Evolutionary conservation across 2,113 vertebrate genomes (phyloP).

Genomic region (Cebus imitator): DNA sequence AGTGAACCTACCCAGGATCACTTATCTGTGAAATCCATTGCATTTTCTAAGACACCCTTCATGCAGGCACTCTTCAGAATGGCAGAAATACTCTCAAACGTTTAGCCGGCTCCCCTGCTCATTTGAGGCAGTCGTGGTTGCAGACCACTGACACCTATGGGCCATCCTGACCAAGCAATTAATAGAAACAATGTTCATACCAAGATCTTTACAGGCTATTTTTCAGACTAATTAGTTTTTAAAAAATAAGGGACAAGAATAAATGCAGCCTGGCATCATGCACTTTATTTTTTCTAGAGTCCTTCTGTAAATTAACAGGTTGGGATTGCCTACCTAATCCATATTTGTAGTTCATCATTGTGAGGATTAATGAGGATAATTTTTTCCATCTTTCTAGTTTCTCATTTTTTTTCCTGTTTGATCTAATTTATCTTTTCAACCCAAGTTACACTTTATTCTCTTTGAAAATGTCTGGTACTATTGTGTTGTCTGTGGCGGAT

Average conservation of each 20-base stretch:
- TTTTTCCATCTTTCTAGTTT: neutral
- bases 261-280: neutral
- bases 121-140: fast-evolving
- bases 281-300: neutral
- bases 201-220: neutral
- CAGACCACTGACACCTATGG: neutral
- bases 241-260: neutral
- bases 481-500: fast-evolving
- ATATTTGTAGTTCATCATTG: neutral
- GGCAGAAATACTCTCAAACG: neutral
- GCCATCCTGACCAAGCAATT: no score
- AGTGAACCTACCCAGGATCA: neutral
- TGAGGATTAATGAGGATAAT: neutral
- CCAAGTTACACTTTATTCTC: neutral
- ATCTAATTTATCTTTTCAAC: neutral
- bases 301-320: neutral
- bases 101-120: neutral
- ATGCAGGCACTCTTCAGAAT: neutral
- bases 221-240: neutral
- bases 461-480: neutral
- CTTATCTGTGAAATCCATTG: neutral
- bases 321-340: neutral
- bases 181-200: neutral
- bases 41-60: neutral
- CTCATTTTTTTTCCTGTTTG: neutral